phyloP scores from a whole-genome alignment of 2,888 invertebrate species.

The Drosophila affinis region DNA sequence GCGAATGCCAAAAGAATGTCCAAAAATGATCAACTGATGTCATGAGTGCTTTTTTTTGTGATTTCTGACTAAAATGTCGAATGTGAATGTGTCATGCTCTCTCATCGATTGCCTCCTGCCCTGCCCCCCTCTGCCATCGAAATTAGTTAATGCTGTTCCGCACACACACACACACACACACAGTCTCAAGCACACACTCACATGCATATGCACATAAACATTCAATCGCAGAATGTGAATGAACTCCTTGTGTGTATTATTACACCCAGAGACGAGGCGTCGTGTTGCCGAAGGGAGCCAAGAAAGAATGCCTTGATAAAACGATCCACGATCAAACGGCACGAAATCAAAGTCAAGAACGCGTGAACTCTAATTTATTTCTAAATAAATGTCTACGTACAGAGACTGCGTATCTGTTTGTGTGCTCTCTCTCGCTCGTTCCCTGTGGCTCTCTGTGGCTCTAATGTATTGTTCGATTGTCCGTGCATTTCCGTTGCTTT shows the following conservation, averaged over 20 bases:
- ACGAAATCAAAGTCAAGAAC: constrained; percentile 74
- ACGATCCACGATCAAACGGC: constrained; percentile 38
- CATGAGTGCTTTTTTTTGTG: constrained; percentile 54
- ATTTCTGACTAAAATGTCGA: constrained; percentile 8
- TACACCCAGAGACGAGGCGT: constrained; percentile 33
- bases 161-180: background rate
- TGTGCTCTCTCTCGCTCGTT: constrained; percentile 36
- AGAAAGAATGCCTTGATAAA: constrained; percentile 68
- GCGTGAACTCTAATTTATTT: constrained; percentile 44
- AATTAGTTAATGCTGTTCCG: constrained; percentile 13
- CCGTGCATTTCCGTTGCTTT: constrained; percentile 60
- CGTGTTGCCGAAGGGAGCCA: constrained; percentile 17
- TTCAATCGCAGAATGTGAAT: constrained; percentile 59
- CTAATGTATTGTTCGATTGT: constrained; percentile 39
- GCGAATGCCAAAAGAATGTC: constrained; percentile 19
- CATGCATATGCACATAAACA: no score
- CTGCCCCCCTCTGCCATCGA: background rate
- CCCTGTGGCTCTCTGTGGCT: constrained; percentile 9
- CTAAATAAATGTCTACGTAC: constrained; percentile 38
- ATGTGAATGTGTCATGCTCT: constrained; percentile 41
- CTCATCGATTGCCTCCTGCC: background rate
- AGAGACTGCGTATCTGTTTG: constrained; percentile 11
- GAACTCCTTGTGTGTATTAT: constrained; percentile 69
- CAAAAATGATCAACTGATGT: constrained; percentile 59
- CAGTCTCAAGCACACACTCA: constrained; percentile 6